phyloP scores from a whole-genome alignment of 1,140 invertebrate species.

The Eumeta japonica region DNA sequence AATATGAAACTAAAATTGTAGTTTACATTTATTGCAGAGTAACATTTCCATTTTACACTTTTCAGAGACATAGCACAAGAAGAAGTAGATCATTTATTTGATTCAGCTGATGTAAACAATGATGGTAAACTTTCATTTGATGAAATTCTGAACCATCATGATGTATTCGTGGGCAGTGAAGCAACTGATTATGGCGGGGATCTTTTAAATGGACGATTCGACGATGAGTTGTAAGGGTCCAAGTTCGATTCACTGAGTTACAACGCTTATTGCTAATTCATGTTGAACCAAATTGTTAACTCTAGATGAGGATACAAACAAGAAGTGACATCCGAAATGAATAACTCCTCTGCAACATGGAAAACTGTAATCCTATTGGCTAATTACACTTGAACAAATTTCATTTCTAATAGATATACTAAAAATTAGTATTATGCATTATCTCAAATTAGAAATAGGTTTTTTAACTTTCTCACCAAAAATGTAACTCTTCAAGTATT shows the following conservation, averaged over 20 bases:
- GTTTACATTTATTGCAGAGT: constrained; percentile 3
- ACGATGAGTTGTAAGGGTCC: constrained; percentile 73
- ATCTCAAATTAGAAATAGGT: no score
- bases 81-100: constrained; percentile 90
- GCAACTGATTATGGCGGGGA: constrained; percentile 94
- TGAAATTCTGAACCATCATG: constrained; percentile 87
- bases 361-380: no score
- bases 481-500: no score
- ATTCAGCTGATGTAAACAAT: constrained; percentile 83
- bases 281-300: no score
- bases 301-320: constrained; percentile 14
- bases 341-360: no score
- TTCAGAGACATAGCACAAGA: constrained; percentile 81
- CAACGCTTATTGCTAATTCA: constrained; percentile 1
- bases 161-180: constrained; percentile 93
- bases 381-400: no score
- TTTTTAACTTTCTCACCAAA: no score
- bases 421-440: no score
- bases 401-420: no score
- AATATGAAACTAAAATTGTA: background rate
- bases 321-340: no score
- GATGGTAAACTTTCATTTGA: constrained; percentile 80
- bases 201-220: constrained; percentile 72
- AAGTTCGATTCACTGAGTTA: constrained; percentile 7
- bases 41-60: constrained; percentile 14